Evolutionary conservation across 2,797 vertebrate species (phyloP), one percentile per base, ranked within the genome.

Genomic region (Muraenolepis orangiensis): DNA sequence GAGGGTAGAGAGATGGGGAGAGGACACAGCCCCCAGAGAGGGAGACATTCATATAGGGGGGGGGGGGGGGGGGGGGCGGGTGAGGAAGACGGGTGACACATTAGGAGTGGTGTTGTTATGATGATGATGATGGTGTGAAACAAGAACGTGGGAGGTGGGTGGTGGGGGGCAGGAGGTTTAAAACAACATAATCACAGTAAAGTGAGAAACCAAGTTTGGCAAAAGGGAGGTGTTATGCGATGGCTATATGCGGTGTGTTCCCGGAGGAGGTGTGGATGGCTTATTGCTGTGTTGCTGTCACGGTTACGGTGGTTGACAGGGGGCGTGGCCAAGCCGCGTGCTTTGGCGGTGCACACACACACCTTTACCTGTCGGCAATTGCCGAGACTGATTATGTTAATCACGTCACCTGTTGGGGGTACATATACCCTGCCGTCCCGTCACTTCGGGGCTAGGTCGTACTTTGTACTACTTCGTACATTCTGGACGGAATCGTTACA

Each of bases 201-300:
- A 57, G 51, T 2, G 57, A 64, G 57, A 64, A n/a, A n/a, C 26
- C n/a, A 64, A 64, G 23, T 4, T 64, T 64, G 57, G 57, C 57
- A 26, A 4, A 26, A 26, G 57, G 12, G 23, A 64, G 57, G 57
- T 28, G 57, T 64, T 64, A 14, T 26, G 6, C 28, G 14, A 14
- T 7, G 28, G 77, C 83, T 73, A 70, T 76, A 82, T 84, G 69
- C 42, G 11, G 23, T 64, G 57, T 23, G 23, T 74, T 31, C 36
- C 69, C 73, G 31, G 70, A 67, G 74, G 61, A 20, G 74, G 72
- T 73, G 72, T 66, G 81, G 71, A 81, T 76, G 77, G 81, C 77
- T 81, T 64, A 20, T 66, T 74, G 73, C 31, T n/a, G n/a, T n/a
- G n/a, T n/a, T n/a, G n/a, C n/a, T n/a, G n/a, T n/a, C n/a, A n/a